phyloP scores from a whole-genome alignment of 1,140 invertebrate species.

The Procambarus clarkii region DNA sequence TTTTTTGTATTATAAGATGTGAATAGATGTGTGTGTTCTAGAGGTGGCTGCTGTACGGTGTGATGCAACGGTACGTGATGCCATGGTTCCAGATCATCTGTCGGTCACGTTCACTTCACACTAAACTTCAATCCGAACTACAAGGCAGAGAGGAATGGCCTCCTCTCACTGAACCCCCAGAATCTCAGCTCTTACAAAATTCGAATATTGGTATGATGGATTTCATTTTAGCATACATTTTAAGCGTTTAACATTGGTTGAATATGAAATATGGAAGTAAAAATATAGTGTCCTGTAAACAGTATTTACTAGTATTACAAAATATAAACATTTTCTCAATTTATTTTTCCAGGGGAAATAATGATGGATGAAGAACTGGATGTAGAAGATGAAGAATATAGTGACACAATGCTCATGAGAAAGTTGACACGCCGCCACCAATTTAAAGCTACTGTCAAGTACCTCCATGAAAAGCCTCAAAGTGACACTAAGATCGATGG shows the following conservation, averaged over 20 bases:
- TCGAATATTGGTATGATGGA: not conserved
- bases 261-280: too few species aligned
- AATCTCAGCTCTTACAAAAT: not conserved
- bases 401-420: constrained; percentile 18
- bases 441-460: constrained; percentile 49
- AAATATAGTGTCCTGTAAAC: not conserved
- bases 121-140: constrained; percentile 20
- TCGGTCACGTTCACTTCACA: not conserved
- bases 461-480: not conserved
- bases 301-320: not conserved
- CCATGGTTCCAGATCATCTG: not conserved
- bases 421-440: constrained; percentile 41
- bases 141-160: constrained; percentile 8
- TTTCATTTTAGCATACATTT: not conserved
- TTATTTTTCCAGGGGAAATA: not conserved
- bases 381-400: not conserved
- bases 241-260: too few species aligned
- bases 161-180: constrained; percentile 22
- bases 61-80: constrained; percentile 2
- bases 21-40: not conserved
- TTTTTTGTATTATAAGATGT: not conserved
- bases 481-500: not conserved
- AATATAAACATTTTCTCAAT: not conserved
- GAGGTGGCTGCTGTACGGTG: constrained; percentile 38
- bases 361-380: not conserved